A percentile compares a stretch with the other conserved stretches of the same genome.
phyloP scores from a whole-genome alignment of 2,113 vertebrate species.

The Ctenodactylus gundi region DNA sequence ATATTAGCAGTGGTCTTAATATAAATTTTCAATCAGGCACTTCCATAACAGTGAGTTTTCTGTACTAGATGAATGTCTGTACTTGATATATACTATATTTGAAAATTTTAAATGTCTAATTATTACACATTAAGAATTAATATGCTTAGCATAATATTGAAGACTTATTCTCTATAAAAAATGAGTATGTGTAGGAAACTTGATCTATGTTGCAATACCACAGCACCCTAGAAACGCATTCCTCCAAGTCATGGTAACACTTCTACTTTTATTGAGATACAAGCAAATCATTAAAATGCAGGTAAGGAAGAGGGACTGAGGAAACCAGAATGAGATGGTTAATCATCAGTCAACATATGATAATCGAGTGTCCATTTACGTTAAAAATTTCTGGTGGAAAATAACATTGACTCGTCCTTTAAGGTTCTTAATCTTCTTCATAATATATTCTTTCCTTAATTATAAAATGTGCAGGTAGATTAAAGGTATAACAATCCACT shows the following conservation, averaged over 20 bases:
- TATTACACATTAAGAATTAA: not conserved
- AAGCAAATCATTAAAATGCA: not conserved
- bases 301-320: not conserved
- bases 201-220: not conserved
- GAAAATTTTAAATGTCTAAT: not conserved
- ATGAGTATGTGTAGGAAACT: not conserved
- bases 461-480: conserved; percentile 65
- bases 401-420: conserved; percentile 9
- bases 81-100: not conserved
- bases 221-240: not conserved
- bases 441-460: conserved; percentile 62
- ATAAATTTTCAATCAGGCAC: not conserved
- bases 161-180: not conserved
- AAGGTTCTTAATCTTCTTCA: conserved; percentile 39
- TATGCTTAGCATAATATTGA: not conserved
- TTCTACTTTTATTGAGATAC: too few species aligned
- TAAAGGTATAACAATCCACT: conserved; percentile 64
- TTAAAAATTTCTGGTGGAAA: not conserved
- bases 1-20: not conserved
- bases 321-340: not conserved
- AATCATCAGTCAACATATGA: not conserved
- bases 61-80: not conserved
- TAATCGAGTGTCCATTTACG: not conserved
- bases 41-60: not conserved
- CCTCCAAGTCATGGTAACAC: not conserved